phyloP scores from a whole-genome alignment of 2,797 vertebrate genomes.

The Ctenopoma kingsleyae region DNA sequence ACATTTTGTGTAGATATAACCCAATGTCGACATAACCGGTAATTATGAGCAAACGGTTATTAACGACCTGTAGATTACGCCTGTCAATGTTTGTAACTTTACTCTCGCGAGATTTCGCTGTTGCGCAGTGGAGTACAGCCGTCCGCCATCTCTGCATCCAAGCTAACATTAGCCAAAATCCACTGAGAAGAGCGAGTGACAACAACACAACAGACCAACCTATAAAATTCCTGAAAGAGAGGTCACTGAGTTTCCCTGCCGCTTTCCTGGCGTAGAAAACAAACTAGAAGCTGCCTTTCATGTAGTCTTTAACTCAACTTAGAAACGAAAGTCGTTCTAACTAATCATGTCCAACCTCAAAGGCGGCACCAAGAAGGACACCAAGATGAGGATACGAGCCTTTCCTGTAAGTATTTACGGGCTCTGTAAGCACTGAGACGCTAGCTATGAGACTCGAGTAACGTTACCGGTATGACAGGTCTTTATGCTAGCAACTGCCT shows the following conservation, averaged over 20 bases:
- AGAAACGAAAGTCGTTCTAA: conserved; percentile 75
- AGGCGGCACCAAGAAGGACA: conserved; percentile 95
- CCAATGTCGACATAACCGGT: neutral
- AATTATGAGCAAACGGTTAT: neutral
- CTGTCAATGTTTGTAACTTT: conserved; percentile 51
- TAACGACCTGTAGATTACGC: conserved; percentile 69
- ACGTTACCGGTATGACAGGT: conserved; percentile 60
- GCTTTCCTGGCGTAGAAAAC: conserved; percentile 63
- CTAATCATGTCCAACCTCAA: conserved; percentile 95
- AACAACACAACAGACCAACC: conserved; percentile 72
- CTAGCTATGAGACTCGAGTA: conserved; percentile 58
- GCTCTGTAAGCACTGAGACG: conserved; percentile 37
- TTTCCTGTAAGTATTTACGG: conserved; percentile 91
- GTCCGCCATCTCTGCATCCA: conserved; percentile 89
- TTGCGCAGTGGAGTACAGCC: conserved; percentile 89
- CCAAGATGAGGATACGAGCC: conserved; percentile 98
- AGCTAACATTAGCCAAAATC: conserved; percentile 78
- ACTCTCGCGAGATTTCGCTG: conserved; percentile 79
- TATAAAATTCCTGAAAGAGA: conserved; percentile 56
- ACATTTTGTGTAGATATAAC: neutral
- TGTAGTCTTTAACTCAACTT: conserved; percentile 81
- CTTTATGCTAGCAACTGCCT: conserved; percentile 52
- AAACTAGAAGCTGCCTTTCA: conserved; percentile 71
- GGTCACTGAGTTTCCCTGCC: conserved; percentile 67
- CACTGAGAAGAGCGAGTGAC: conserved; percentile 73